phyloP scores from a whole-genome alignment of 2,113 vertebrate species.

The Terrapene triunguis region DNA sequence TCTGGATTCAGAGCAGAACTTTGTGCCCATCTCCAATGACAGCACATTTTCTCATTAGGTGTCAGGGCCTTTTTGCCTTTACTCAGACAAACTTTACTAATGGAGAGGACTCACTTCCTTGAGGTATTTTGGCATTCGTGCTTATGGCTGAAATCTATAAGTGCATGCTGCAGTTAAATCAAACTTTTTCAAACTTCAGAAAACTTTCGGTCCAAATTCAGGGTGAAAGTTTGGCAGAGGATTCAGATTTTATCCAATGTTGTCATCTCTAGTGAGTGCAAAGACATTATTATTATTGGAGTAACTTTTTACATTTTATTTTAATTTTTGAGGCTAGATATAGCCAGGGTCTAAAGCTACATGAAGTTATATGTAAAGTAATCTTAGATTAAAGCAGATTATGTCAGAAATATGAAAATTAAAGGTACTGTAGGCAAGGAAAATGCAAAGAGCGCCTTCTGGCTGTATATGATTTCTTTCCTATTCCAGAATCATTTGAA shows the following conservation, averaged over 20 bases:
- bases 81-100: neutral
- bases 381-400: neutral
- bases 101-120: neutral
- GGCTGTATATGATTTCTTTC: neutral
- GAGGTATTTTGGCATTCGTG: neutral
- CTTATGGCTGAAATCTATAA: neutral
- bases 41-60: neutral
- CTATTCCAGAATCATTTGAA: neutral
- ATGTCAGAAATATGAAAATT: neutral
- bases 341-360: neutral
- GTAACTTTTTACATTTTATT: neutral
- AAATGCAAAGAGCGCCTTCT: neutral
- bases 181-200: neutral
- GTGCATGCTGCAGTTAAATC: neutral
- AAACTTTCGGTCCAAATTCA: neutral
- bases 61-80: neutral
- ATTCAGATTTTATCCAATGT: neutral
- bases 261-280: neutral
- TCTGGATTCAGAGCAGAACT: neutral
- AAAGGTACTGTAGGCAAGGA: neutral
- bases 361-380: neutral
- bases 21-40: neutral
- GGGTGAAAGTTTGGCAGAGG: neutral
- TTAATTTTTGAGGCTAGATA: neutral
- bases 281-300: neutral